These are phyloP conservation scores for Pionites leucogaster DNA, from an alignment of 2,113 vertebrate species.

Conservation along the genomic window DNA sequence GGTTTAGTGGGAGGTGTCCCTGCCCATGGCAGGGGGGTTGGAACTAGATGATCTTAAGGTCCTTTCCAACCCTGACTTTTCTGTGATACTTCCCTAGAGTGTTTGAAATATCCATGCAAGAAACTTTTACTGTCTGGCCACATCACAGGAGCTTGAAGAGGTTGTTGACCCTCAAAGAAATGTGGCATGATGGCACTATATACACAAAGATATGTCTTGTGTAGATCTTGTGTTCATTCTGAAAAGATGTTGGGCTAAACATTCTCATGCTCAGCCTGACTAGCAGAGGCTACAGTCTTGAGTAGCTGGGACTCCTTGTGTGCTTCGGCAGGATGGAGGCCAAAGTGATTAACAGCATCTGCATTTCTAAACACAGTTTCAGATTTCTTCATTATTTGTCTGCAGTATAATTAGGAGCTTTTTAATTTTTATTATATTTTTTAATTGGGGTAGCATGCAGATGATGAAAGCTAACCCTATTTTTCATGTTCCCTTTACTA, in stretches of 20 bases:
- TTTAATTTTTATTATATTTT: not conserved
- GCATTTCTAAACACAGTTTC: not conserved
- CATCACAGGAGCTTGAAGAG: not conserved
- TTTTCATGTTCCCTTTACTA: slow-evolving; percentile 53
- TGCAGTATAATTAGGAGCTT: not conserved
- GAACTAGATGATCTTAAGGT: too few species aligned
- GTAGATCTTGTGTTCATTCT: not conserved
- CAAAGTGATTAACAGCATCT: not conserved
- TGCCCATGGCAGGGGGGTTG: too few species aligned
- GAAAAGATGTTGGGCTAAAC: not conserved
- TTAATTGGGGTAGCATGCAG: not conserved
- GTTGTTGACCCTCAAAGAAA: not conserved
- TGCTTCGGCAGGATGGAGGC: not conserved
- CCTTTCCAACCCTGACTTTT: too few species aligned
- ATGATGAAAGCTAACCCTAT: not conserved
- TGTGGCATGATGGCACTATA: accelerated
- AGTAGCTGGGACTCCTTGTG: not conserved
- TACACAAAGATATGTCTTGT: not conserved
- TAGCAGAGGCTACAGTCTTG: not conserved
- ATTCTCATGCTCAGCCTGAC: not conserved
- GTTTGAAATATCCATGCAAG: not conserved
- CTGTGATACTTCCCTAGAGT: not conserved
- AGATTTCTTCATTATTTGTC: not conserved
- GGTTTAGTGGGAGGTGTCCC: too few species aligned
- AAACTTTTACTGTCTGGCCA: not conserved